These are phyloP conservation scores for Pipa parva DNA, from an alignment of 2,113 vertebrate species.

Conservation along the genomic window DNA sequence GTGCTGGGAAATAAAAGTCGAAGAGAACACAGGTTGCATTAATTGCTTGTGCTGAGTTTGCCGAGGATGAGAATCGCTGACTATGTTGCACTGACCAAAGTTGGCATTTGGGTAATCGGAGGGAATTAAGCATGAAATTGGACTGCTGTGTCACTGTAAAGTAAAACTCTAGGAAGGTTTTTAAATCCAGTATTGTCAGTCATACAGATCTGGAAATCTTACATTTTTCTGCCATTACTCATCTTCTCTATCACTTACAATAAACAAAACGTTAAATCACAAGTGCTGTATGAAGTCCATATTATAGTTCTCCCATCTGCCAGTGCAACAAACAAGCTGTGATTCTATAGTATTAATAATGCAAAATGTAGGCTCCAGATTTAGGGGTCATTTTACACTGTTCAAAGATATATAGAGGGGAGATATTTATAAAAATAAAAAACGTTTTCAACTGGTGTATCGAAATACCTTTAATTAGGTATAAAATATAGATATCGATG, in stretches of 20 bases:
- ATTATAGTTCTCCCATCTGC: not conserved
- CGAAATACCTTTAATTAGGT: no score
- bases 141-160: slow-evolving; percentile 18
- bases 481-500: no score
- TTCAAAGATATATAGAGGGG: no score
- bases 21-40: slow-evolving; percentile 6
- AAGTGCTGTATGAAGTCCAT: not conserved
- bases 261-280: not conserved
- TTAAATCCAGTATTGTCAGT: not conserved
- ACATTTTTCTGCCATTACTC: accelerated
- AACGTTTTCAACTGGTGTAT: no score
- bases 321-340: not conserved
- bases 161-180: not conserved
- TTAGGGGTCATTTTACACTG: no score
- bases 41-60: not conserved
- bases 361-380: no score
- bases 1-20: not conserved
- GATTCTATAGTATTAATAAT: no score
- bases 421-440: no score
- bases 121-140: slow-evolving; percentile 39
- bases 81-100: slow-evolving; percentile 17
- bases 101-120: slow-evolving; percentile 23
- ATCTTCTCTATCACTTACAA: not conserved
- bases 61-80: not conserved
- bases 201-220: not conserved